Evolutionary conservation across 2,888 invertebrate species (phyloP), one percentile per base, ranked within the genome.

Genomic region (Physocephala rufipes): DNA sequence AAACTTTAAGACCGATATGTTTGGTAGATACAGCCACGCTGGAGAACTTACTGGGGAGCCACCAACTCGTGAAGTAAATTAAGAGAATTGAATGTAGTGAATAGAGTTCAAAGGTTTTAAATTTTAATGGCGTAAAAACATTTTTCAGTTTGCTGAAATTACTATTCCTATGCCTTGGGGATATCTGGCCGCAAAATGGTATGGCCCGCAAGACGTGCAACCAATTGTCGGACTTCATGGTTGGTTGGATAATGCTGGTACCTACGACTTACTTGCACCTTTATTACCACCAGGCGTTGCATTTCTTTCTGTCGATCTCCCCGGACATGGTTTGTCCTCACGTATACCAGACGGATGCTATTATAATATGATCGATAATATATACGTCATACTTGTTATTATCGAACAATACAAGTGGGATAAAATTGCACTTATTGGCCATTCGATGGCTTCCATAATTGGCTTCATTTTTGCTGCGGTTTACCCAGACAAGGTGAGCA

Each of bases 211-310:
- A 74, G 86, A 89, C 77, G 79, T 82, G 0, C 82, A 90, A 72
- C 93, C 93, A 0, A 88, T 94, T 65, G 80, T 94, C 58, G 90
- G 90, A 0, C 79, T 93, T 0, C 94, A 94, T 81, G 94, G 94
- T 0, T 93, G 93, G 92, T 91, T 90, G 84, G 94, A 94, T 82
- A 94, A 93, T 82, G 91, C 92, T 2, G 91, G 91, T n/a, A 89
- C 91, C 0, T 94, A 90, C 87, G 92, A 93, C 84, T 87, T 89
- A 0, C 79, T 94, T 49, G 89, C 90, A 19, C 91, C 92, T 0
- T 81, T 90, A 69, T 82, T 94, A 30, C 84, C 87, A 24, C 81
- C 86, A 43, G 81, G 88, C 65, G 78, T 87, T 5, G 87, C 89
- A 1, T 87, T 89, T 72, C 82, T 93, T 5, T 90, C 92, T 0